Conservation (phyloP, 2,113 vertebrate species). For the Brachionichthys hirsutus region DNA sequence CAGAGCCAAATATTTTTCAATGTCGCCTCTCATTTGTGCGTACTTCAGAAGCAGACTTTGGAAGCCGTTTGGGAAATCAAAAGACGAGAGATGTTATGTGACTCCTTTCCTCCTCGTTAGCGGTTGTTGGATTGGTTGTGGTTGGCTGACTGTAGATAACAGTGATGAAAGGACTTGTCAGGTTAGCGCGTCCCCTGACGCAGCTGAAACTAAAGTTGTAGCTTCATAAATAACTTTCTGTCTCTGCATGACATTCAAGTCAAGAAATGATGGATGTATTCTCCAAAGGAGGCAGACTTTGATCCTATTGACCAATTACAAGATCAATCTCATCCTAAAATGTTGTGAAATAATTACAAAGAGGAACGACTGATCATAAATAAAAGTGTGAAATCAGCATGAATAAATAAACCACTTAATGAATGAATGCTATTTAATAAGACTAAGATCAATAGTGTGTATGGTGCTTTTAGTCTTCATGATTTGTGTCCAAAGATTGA, state of each 20-base stretch:
- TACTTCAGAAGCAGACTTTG: slow-evolving; percentile 17
- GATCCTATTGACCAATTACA: no score
- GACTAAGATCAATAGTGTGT: no score
- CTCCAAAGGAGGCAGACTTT: no score
- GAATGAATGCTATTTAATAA: no score
- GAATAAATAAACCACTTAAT: no score
- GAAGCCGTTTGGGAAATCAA: slow-evolving; percentile 57
- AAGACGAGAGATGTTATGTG: slow-evolving; percentile 45
- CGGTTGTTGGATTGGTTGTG: slow-evolving; percentile 15
- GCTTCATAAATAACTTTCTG: no score
- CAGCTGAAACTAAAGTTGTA: background rate
- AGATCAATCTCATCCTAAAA: background rate
- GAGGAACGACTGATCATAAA: background rate
- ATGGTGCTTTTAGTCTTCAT: no score
- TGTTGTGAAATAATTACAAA: background rate
- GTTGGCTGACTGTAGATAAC: slow-evolving; percentile 31
- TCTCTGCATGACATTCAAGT: no score
- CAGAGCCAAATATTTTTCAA: slow-evolving; percentile 2
- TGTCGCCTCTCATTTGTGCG: slow-evolving; percentile 17
- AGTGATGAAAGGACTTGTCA: slow-evolving; percentile 21
- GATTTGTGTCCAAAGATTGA: no score
- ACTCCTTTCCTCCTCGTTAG: slow-evolving; percentile 43
- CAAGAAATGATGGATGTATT: no score
- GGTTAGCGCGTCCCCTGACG: slow-evolving; percentile 36
- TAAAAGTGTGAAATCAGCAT: background rate